Percentiles rank a stretch among this genome's conserved stretches.
phyloP scores from a whole-genome alignment of 1,140 invertebrate species.

The Papilio aristodemus region DNA sequence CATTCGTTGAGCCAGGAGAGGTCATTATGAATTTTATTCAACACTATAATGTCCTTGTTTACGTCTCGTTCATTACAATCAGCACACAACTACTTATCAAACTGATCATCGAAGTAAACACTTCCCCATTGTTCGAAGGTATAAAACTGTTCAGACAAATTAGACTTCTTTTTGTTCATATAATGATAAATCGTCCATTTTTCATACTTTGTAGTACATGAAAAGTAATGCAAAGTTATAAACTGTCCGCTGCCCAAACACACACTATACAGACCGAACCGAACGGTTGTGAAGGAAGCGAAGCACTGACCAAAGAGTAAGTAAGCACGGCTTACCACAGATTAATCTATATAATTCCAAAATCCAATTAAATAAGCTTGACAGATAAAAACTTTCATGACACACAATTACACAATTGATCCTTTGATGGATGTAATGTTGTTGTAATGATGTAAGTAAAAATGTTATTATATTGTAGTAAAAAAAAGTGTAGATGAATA shows the following conservation, averaged over 20 bases:
- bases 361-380: too few relatives aligned
- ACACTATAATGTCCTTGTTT: conserved; percentile 53
- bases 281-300: conserved; percentile 10
- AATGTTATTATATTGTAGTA: too few relatives aligned
- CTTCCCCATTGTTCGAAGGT: conserved; percentile 26
- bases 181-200: conserved; percentile 3
- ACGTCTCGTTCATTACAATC: conserved; percentile 47
- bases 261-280: conserved; percentile 22
- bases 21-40: conserved; percentile 49
- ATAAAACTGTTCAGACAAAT: neutral
- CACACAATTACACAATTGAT: too few relatives aligned
- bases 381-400: too few relatives aligned
- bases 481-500: too few relatives aligned
- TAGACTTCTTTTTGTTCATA: neutral
- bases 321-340: too few relatives aligned
- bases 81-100: conserved; percentile 39
- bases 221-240: neutral
- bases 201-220: conserved; percentile 15
- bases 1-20: conserved; percentile 52
- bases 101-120: conserved; percentile 35
- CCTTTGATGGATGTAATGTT: too few relatives aligned
- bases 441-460: too few relatives aligned
- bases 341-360: too few relatives aligned
- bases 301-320: too few relatives aligned
- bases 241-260: conserved; percentile 1